These are phyloP conservation scores for Peromyscus californicus DNA, from an alignment of 2,113 vertebrate genomes.

Conservation along the genomic window DNA sequence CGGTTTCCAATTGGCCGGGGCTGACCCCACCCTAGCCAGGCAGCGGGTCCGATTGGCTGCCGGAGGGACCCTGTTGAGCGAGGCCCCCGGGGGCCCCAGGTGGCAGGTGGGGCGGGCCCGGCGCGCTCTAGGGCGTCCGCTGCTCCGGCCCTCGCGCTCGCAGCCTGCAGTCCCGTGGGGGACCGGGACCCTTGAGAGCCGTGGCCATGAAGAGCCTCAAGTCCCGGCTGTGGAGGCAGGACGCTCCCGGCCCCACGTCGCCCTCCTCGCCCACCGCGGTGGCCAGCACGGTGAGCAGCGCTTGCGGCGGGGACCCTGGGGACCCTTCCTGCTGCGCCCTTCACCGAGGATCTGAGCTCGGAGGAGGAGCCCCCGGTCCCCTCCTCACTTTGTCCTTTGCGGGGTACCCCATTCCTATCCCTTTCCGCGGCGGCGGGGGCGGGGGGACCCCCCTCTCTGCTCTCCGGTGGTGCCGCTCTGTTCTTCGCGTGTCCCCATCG, in stretches of 20 bases:
- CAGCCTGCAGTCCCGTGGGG: background rate
- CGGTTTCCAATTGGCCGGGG: constrained; percentile 32
- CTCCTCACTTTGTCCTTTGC: background rate
- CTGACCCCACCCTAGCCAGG: background rate
- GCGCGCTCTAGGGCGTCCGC: background rate
- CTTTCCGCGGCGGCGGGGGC: too few species aligned
- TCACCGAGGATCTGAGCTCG: background rate
- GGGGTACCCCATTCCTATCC: background rate
- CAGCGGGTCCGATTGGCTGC: constrained; percentile 64
- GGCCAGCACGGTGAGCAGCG: constrained; percentile 81
- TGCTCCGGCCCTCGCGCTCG: background rate
- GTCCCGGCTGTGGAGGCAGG: constrained; percentile 94
- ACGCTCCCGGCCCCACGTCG: constrained; percentile 88
- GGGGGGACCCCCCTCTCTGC: background rate
- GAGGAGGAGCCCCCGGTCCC: too few species aligned
- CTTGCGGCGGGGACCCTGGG: background rate
- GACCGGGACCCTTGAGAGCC: background rate
- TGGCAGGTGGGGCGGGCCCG: constrained; percentile 72
- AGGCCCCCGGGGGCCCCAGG: background rate
- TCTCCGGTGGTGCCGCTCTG: background rate
- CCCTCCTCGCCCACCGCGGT: constrained; percentile 55
- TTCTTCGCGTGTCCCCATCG: background rate
- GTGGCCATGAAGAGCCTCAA: constrained; percentile 95
- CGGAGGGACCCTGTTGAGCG: background rate
- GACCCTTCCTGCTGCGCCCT: background rate